Evolutionary conservation across 2,797 vertebrate species (phyloP), one percentile per base, ranked within the genome.

Genomic region (Champsocephalus gunnari): DNA sequence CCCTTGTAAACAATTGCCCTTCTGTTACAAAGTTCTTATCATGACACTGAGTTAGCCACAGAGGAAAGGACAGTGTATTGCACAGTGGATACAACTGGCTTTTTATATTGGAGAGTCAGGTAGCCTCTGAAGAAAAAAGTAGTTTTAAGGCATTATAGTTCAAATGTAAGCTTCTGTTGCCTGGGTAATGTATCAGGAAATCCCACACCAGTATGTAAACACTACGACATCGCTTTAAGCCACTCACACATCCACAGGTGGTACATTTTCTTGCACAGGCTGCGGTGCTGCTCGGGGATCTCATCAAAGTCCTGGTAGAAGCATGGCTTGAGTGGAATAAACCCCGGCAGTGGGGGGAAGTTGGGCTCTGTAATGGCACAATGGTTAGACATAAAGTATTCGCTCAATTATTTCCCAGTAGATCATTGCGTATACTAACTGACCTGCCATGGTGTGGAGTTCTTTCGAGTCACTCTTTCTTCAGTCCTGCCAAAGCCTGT

Each of bases 281-380:
- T 96, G 58, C 96, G 96, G 82, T 99, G 98, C 88, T 97, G 96
- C 0, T 97, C 97, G 0, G 98, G 98, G 73, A 99, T 99, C 1
- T 97, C 98, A 0, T 99, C 97, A 9, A 99, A 99, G 93, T 99
- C 96, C 93, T 99, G 98, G 86, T 99, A 97, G 93, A 99, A 99
- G 86, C 98, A 99, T 0, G 98, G 98, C 93, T 96, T 99, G 76
- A 99, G 85, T 0, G 98, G 98, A 88, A 99, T 96, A 88, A 99
- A 99, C 38, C 89, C 95, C 2, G 98, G 98, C 82, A 99, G 88
- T 0, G 98, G 98, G 16, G 98, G 98, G 67, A 99, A 99, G 91
- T 99, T 99, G 85, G 98, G 97, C 77, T 95, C 96, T 94, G 80
- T n/a, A 13, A 48, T 48, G 47, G 10, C 13, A 50, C 0, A 21